Conservation (phyloP, 2,888 invertebrate genomes). For the Andrena minutula region DNA sequence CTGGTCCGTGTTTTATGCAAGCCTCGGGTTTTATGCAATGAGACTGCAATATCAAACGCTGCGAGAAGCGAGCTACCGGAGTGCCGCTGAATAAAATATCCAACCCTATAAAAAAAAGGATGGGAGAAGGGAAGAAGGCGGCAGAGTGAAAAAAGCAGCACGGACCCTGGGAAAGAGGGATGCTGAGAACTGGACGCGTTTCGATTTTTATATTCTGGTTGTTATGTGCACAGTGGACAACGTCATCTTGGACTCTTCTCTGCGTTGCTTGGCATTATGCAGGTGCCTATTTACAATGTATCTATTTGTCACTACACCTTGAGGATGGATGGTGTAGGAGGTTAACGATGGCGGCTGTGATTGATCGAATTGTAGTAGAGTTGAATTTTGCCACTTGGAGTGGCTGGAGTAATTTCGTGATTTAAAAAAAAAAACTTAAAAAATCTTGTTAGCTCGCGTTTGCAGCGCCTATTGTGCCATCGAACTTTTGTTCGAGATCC, state of each 20-base stretch:
- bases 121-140: conserved; percentile 38
- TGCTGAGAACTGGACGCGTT: conserved; percentile 34
- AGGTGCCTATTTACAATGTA: no score
- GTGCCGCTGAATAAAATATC: conserved; percentile 73
- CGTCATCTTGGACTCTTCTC: not conserved
- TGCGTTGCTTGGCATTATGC: not conserved
- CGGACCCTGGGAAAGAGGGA: conserved; percentile 4
- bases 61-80: conserved; percentile 58
- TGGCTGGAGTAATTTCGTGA: no score
- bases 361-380: no score
- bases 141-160: conserved; percentile 29
- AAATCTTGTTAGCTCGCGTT: no score
- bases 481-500: no score
- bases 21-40: conserved; percentile 73
- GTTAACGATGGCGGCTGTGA: no score
- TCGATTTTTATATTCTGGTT: conserved; percentile 52
- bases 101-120: conserved; percentile 29
- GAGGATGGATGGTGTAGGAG: no score
- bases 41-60: conserved; percentile 75
- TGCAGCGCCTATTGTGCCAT: no score
- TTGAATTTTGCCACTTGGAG: no score
- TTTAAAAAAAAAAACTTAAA: no score
- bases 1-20: conserved; percentile 70
- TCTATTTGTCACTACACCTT: no score
- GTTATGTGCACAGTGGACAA: not conserved